Conservation (phyloP, 2,797 vertebrate genomes). For the Chiroxiphia lanceolata region DNA sequence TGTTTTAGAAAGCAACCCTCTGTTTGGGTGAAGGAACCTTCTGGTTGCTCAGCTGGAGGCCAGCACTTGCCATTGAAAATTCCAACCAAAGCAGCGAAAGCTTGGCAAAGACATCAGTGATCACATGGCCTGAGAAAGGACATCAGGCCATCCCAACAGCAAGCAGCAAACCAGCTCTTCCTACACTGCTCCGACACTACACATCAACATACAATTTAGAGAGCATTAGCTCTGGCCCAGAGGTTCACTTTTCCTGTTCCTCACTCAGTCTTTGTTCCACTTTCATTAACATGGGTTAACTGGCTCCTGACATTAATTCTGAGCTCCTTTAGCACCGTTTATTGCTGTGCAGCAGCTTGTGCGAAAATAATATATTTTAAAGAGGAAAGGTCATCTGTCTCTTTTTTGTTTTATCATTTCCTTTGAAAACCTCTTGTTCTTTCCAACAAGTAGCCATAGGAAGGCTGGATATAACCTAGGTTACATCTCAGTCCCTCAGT, state of each 20-base stretch:
- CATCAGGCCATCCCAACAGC: neutral
- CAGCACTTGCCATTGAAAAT: neutral
- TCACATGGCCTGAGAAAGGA: neutral
- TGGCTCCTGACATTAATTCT: neutral
- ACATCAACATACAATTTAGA: neutral
- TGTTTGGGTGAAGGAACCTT: neutral
- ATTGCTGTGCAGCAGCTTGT: neutral
- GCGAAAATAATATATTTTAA: neutral
- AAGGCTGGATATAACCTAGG: neutral
- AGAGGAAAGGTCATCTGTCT: neutral
- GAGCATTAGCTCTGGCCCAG: neutral
- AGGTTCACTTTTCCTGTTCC: neutral
- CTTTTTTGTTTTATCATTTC: neutral
- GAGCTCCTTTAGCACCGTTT: neutral
- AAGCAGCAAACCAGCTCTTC: neutral
- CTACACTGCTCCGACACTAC: neutral
- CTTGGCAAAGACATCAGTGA: neutral
- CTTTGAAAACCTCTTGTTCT: neutral
- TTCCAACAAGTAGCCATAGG: neutral
- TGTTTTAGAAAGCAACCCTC: neutral
- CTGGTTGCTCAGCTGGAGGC: neutral
- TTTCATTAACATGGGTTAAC: neutral
- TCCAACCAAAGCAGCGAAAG: neutral
- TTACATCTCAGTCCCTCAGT: neutral
- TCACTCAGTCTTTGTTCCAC: neutral